Conservation (phyloP, 2,797 vertebrate genomes). For the Sciaenops ocellatus region DNA sequence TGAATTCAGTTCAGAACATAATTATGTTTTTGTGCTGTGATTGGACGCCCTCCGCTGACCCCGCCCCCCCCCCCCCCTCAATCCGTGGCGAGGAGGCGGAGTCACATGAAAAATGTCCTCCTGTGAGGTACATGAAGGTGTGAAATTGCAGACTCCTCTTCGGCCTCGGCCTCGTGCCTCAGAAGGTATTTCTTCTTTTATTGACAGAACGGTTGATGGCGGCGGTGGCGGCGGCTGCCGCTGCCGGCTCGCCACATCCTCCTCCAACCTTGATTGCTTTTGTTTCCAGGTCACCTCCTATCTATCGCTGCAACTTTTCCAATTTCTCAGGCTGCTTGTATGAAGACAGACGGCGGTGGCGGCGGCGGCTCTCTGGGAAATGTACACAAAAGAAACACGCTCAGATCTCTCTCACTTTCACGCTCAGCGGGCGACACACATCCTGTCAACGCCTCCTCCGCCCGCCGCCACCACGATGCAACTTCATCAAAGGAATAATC, state of each 20-base stretch:
- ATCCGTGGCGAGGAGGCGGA: slow-evolving; percentile 23
- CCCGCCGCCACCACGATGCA: slow-evolving; percentile 38
- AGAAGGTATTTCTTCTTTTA: slow-evolving; percentile 82
- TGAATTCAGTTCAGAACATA: slow-evolving; percentile 92
- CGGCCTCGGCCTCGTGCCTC: slow-evolving; percentile 74
- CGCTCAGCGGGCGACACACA: slow-evolving; percentile 78
- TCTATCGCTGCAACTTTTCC: slow-evolving; percentile 88
- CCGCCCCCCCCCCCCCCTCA: slow-evolving; percentile 11
- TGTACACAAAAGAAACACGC: slow-evolving; percentile 60
- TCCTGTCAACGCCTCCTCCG: slow-evolving; percentile 73
- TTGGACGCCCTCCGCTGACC: slow-evolving; percentile 51
- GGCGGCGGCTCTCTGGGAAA: slow-evolving; percentile 61
- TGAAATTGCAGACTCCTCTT: slow-evolving; percentile 81
- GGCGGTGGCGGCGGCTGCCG: slow-evolving; percentile 54
- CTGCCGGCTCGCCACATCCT: slow-evolving; percentile 38
- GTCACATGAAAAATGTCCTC: slow-evolving; percentile 75
- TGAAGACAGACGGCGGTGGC: slow-evolving; percentile 82
- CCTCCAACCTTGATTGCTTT: slow-evolving; percentile 85
- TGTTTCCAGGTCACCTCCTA: slow-evolving; percentile 88
- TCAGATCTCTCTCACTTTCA: slow-evolving; percentile 55
- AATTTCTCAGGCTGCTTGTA: slow-evolving; percentile 89
- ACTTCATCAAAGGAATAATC: slow-evolving; percentile 92
- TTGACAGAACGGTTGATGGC: slow-evolving; percentile 79
- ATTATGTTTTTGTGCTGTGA: slow-evolving; percentile 91
- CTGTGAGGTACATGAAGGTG: slow-evolving; percentile 75